phyloP scores from a whole-genome alignment of 1,140 invertebrate genomes.

The Micrasema minimum region DNA sequence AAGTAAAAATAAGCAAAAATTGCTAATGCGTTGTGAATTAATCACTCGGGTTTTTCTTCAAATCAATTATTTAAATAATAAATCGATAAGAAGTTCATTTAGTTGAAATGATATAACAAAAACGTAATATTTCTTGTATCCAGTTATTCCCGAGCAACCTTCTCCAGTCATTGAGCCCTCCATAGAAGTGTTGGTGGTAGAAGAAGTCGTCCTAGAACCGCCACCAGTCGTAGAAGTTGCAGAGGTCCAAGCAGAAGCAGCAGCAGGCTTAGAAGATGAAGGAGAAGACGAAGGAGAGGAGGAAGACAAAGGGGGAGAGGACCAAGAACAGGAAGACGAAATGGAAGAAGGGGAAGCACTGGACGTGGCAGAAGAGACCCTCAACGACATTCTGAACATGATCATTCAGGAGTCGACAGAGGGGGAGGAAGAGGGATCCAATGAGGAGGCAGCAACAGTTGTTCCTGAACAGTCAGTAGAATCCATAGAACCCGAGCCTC shows the following conservation, averaged over 20 bases:
- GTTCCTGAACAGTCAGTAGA: slow-evolving; percentile 3
- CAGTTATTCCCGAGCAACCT: too few species aligned
- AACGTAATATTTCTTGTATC: too few species aligned
- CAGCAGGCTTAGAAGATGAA: slow-evolving; percentile 2
- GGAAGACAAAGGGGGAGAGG: too few species aligned
- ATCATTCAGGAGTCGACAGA: slow-evolving; percentile 20
- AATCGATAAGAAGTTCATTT: too few species aligned
- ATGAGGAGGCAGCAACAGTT: background rate
- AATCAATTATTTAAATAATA: too few species aligned
- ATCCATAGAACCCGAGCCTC: background rate
- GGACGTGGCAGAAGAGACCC: slow-evolving; percentile 17
- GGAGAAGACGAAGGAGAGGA: slow-evolving; percentile 21
- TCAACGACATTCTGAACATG: slow-evolving; percentile 22
- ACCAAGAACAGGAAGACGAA: background rate
- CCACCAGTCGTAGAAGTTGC: background rate
- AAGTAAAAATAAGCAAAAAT: too few species aligned
- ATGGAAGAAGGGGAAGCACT: slow-evolving; percentile 2
- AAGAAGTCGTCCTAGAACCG: background rate
- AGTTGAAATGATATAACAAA: too few species aligned
- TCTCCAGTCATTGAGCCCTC: too few species aligned
- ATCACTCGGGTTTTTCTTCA: too few species aligned
- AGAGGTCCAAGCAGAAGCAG: background rate
- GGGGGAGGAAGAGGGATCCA: too few species aligned
- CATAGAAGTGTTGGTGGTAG: too few species aligned
- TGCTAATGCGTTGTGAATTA: too few species aligned